Base-by-base conservation (phyloP, 1,140 invertebrate species). In the Zaprionus kolodkinae region DNA sequence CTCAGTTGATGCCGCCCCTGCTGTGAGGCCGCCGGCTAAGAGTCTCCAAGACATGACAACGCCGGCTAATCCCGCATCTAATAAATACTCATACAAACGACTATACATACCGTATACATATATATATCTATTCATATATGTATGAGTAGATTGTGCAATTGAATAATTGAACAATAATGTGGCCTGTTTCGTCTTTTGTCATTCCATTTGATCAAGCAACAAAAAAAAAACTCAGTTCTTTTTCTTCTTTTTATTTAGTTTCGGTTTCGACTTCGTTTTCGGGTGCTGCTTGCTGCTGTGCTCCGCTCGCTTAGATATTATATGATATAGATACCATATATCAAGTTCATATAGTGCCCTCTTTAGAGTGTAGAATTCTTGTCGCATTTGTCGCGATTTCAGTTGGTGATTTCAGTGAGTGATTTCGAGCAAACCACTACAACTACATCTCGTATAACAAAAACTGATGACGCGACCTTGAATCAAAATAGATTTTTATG, bases 81-180 rank as follows among this genome's bases (percentile, higher is more conserved):
- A 87, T 86, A 83, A 83, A 87, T 88, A 71, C 50, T 80, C 40
- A 74, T 30, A 27, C 55, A n/a, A n/a, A n/a, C n/a, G n/a, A n/a
- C n/a, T n/a, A 75, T 79, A 67, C 43, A 80, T 10, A 21, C 21
- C 50, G 62, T 21, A 13, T 7, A 57, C 12, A 40, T 30, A 52
- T n/a, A 62, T 7, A 72, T 78, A 25, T 52, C 11, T 45, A 15
- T 45, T 15, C n/a, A 45, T 45, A 45, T n/a, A 40, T 45, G 13
- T 45, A 45, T 45, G 38, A 40, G 38, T n/a, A 45, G 73, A 79
- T 74, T 79, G 72, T 77, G 76, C 83, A 88, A 88, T 88, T 88
- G 80, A 84, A 84, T 88, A 88, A 88, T 88, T 88, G 80, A 87
- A 88, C 73, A 88, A 88, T 88, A 86, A 63, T 73, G 50, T 52